Evolutionary conservation across 2,113 vertebrate species (phyloP), one percentile per base, ranked within the genome.

Genomic region (Thalassarche chlororhynchos): DNA sequence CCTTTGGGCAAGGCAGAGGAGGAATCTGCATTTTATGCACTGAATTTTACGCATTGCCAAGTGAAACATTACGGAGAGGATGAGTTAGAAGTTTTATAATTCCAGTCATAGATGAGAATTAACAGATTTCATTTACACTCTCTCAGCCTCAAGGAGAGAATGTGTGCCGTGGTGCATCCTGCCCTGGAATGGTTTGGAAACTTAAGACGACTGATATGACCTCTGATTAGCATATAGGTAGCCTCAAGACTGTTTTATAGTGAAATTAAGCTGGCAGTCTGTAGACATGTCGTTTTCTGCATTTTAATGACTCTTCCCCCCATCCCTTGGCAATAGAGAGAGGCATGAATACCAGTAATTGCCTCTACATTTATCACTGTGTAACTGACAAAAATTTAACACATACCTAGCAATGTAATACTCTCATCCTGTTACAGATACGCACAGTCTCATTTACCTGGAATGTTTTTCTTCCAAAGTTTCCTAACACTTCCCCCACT

Each of bases 1-100:
- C 42, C 84, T 77, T 20, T 16, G 55, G 36, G 42, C 44, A 57
- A 74, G 26, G 24, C 31, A 62, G 34, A 29, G 29, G 14, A 74
- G 8, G 23, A 81, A 55, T 9, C 29, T 31, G 32, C 62, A 21
- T 46, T 65, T 66, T 31, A 55, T 8, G 19, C 57, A 6, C 31
- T 0, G 0, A 29, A 38, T 38, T 55, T 36, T 38, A 42, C 4
- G 2, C 0, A 0, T 1, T 52, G 36, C 21, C 82, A 75, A 38
- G 2, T 12, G 36, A 65, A 57, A 74, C 12, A 5, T 16, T 21
- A 64, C 1, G 0, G 64, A 72, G 21, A 54, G 15, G 26, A 70
- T 2, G 1, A 66, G 17, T 31, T 40, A 42, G 17, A 21, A 61
- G 14, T 58, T 82, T 44, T 34, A 9, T 25, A 28, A 69, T 72